Percentiles rank a stretch among this genome's conserved stretches.
Conservation (phyloP, 1,140 invertebrate species). For the Leucophenga varia region DNA sequence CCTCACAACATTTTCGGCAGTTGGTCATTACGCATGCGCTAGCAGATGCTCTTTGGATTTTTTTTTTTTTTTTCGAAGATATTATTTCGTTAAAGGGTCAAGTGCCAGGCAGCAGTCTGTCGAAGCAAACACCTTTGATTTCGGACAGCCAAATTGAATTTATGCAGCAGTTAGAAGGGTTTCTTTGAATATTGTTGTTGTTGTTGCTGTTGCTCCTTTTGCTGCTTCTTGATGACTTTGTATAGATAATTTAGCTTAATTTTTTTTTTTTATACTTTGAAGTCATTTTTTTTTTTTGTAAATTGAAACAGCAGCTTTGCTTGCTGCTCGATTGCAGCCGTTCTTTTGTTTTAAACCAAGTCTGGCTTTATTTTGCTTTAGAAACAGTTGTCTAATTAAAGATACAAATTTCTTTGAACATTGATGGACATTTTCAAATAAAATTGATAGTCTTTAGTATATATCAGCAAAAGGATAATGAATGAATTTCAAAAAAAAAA, state of each 20-base stretch:
- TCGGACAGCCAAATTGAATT: constrained; percentile 31
- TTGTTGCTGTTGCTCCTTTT: constrained; percentile 9
- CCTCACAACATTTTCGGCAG: constrained; percentile 42
- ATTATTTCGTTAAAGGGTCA: constrained; percentile 33
- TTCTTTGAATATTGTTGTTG: too few species aligned
- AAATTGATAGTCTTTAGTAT: too few species aligned
- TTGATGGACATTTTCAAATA: too few species aligned
- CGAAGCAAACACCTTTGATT: constrained; percentile 47
- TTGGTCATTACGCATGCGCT: constrained; percentile 48
- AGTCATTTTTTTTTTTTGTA: constrained; percentile 13
- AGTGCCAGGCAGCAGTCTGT: constrained; percentile 22
- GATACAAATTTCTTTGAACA: too few species aligned
- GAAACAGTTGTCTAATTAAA: too few species aligned
- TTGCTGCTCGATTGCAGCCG: constrained; percentile 20
- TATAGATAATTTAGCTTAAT: constrained; percentile 21
- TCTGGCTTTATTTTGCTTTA: too few species aligned
- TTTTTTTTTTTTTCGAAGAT: constrained; percentile 8
- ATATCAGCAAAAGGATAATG: too few species aligned
- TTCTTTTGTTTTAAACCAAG: constrained; percentile 14
- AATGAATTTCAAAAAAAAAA: too few species aligned
- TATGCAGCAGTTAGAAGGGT: constrained; percentile 37
- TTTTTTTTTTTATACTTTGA: constrained; percentile 11
- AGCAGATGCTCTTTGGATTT: constrained; percentile 36
- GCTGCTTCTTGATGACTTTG: constrained; percentile 12
- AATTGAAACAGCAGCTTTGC: constrained; percentile 15